Percentiles rank a stretch among this genome's conserved stretches.
Conservation (phyloP, 2,888 invertebrate genomes). For the Sarcophaga variegata region DNA sequence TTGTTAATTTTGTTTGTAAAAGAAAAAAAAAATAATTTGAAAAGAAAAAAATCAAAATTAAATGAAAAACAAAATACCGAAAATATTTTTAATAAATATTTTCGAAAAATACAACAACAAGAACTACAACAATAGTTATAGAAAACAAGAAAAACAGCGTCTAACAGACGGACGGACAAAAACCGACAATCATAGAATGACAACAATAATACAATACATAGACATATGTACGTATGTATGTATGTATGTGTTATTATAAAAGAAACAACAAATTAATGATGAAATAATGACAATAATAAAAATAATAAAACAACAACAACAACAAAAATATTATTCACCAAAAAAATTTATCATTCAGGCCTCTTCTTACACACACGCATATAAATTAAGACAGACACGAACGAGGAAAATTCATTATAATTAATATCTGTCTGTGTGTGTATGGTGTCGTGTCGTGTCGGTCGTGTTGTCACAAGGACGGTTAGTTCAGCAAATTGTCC, state of each 20-base stretch:
- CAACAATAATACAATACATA: too few relatives aligned
- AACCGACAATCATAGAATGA: background rate
- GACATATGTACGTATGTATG: too few relatives aligned
- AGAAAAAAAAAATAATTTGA: too few relatives aligned
- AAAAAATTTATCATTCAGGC: background rate
- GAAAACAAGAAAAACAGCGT: background rate
- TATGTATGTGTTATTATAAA: constrained; percentile 30
- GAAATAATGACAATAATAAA: constrained; percentile 56
- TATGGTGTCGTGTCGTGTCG: background rate
- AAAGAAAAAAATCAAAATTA: constrained; percentile 4
- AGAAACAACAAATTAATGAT: constrained; percentile 60
- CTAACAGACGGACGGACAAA: background rate
- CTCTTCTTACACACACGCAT: background rate
- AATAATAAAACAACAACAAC: constrained; percentile 5
- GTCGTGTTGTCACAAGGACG: background rate
- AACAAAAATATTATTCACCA: background rate
- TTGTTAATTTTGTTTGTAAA: constrained; percentile 34
- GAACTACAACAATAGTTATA: background rate
- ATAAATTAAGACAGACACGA: background rate
- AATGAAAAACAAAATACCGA: constrained; percentile 45
- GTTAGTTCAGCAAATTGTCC: background rate
- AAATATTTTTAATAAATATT: constrained; percentile 8
- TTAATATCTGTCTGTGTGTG: background rate
- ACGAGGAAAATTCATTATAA: background rate
- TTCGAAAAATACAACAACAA: background rate